Percentiles rank a stretch among this genome's conserved stretches.
Conservation (phyloP, 1,140 invertebrate genomes). For the Eurytemora carolleeae region DNA sequence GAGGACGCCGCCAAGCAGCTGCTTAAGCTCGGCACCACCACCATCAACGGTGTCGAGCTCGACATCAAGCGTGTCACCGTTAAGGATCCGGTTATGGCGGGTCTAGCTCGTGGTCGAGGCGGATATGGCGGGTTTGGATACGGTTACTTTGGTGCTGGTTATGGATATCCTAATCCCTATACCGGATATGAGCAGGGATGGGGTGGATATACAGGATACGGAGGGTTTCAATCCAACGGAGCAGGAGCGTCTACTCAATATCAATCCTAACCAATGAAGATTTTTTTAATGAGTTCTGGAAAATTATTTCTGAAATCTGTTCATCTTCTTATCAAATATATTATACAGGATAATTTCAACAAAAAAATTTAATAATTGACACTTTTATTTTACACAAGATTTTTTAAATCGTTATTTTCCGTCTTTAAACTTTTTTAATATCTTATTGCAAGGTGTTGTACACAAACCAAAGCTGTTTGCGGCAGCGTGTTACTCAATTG, state of each 20-base stretch:
- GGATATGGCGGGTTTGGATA: not conserved
- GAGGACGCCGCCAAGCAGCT: constrained; percentile 9
- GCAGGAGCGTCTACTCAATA: not conserved
- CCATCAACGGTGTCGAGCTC: constrained; percentile 2
- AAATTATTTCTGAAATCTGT: not conserved
- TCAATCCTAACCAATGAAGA: not conserved
- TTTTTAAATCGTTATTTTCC: not conserved
- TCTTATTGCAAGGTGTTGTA: not conserved
- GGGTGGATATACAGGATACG: constrained; percentile 6
- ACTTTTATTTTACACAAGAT: too few relatives aligned
- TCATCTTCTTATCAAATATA: not conserved
- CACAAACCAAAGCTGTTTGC: not conserved
- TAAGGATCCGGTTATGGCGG: not conserved
- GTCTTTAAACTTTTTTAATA: not conserved
- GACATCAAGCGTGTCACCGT: constrained; percentile 15
- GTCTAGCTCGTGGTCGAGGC: constrained; percentile 11
- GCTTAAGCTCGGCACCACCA: constrained; percentile 3
- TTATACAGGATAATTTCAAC: too few relatives aligned
- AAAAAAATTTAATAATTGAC: too few relatives aligned
- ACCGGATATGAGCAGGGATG: not conserved
- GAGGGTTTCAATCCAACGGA: too few relatives aligned
- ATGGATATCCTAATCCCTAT: not conserved
- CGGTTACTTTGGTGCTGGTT: not conserved
- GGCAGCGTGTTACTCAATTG: not conserved
- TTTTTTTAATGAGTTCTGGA: not conserved